Evolutionary conservation across 1,140 invertebrate species (phyloP), one percentile per base, ranked within the genome.

Genomic region (Bombyx mandarina): DNA sequence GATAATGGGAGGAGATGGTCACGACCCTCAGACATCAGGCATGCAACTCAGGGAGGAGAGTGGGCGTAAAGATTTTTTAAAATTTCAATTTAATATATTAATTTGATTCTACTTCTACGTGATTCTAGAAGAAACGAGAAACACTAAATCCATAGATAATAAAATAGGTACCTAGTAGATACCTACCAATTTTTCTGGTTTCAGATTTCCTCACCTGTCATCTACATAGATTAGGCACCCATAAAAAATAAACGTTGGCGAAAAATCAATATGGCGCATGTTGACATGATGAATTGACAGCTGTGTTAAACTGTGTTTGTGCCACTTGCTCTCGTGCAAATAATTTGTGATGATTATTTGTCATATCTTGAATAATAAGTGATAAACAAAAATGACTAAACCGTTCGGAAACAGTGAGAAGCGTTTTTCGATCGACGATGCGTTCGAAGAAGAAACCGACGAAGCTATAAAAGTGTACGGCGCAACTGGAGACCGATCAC

Each of bases 391-490:
- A 75, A 88, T 89, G 87, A 83, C 85, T 60, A 73, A 77, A 73
- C 70, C 80, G 47, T 85, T 82, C 58, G 79, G 81, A 57, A 85
- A 77, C 51, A 82, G 75, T 73, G 88, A 89, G 63, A 92, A 92
- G 75, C 87, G 91, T 59, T 95, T 95, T 88, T 93, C 92, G 50
- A 95, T 95, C 66, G 93, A 94, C 78, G 93, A 94, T 81, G 94
- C 94, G 8, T 95, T 95, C 76, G 93, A 94, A 79, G 93, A 94
- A 76, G 93, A 94, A 70, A 92, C 92, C 55, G 93, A 94, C 75
- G 93, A 94, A 81, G 92, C 92, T 52, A 93, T 94, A 63, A 91
- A 92, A 74, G 92, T 93, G 7, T 94, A 94, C 81, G 93, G 93
- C 26, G 90, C 93, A 44, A 93, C 92, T 57, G 92, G 90, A 55